Evolutionary conservation across 2,888 invertebrate species (phyloP), one percentile per base, ranked within the genome.

Genomic region (Tenthredo distinguenda): DNA sequence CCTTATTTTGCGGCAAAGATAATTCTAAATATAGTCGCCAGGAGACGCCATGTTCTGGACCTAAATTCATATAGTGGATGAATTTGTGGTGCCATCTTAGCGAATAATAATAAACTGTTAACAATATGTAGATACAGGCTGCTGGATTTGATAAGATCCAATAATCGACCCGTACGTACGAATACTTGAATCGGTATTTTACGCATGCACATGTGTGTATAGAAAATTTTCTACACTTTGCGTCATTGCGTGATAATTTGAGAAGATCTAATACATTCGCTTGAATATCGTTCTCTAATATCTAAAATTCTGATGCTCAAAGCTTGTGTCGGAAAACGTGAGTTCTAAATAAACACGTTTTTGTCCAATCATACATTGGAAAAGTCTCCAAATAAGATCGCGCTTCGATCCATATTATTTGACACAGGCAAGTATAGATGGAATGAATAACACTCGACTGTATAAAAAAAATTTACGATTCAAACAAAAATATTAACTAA

Each of bases 181-280:
- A 71, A n/a, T 37, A 5, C 34, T 37, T 43, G 40, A 74, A 43
- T n/a, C 55, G n/a, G 31, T 43, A 74, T 74, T 43, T 74, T 43
- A 74, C 72, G 43, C 72, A 43, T 74, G 12, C 72, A 74, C 71
- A 71, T 37, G 21, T 21, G 43, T 43, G 43, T 74, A 12, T 74
- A 10, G 72, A 43, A 74, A 43, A 43, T 74, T 43, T 74, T 5
- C 1, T 12, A 43, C 0, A 37, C 21, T 10, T 74, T 74, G 40
- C 40, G 72, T 74, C 40, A 74, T 74, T 21, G n/a, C 21, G 9
- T 43, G 72, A 43, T 74, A 74, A 74, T 62, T 62, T 62, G 10
- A 10, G 2, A 12, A 12, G 62, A 62, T 21, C 10, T 62, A 12
- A 62, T n/a, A n/a, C 18, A n/a, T 55, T 55, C 62, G 12, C 26